These are phyloP conservation scores for Spilarctia lutea DNA, from an alignment of 2,888 invertebrate genomes.

Conservation along the genomic window DNA sequence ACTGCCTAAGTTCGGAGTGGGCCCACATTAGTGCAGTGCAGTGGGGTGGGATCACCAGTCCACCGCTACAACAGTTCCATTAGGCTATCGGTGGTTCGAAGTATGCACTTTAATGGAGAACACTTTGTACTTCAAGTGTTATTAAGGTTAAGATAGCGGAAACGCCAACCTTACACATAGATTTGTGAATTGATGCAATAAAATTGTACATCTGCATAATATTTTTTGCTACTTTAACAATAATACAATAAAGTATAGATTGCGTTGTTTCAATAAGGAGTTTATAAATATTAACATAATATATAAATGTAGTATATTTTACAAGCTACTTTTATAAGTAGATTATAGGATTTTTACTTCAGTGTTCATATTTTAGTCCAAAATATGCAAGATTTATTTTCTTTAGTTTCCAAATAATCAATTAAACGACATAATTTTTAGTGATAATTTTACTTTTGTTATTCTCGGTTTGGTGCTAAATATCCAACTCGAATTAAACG, in stretches of 20 bases:
- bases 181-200: not conserved
- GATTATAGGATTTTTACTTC: no score
- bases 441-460: not conserved
- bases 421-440: not conserved
- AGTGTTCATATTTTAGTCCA: not conserved
- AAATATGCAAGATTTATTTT: not conserved
- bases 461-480: not conserved
- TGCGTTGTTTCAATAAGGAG: no score
- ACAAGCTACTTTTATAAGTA: no score
- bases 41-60: not conserved
- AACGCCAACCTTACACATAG: not conserved
- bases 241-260: not conserved
- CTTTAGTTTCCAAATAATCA: not conserved
- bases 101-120: not conserved
- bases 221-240: fast-evolving
- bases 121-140: not conserved
- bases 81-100: not conserved
- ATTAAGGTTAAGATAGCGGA: not conserved
- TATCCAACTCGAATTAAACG: not conserved
- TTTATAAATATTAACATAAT: not conserved
- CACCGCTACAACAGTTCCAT: not conserved
- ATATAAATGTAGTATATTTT: no score
- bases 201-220: not conserved
- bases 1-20: not conserved
- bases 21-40: not conserved